These are phyloP conservation scores for Polymixis lichenea DNA, from an alignment of 2,888 invertebrate species.

Conservation along the genomic window DNA sequence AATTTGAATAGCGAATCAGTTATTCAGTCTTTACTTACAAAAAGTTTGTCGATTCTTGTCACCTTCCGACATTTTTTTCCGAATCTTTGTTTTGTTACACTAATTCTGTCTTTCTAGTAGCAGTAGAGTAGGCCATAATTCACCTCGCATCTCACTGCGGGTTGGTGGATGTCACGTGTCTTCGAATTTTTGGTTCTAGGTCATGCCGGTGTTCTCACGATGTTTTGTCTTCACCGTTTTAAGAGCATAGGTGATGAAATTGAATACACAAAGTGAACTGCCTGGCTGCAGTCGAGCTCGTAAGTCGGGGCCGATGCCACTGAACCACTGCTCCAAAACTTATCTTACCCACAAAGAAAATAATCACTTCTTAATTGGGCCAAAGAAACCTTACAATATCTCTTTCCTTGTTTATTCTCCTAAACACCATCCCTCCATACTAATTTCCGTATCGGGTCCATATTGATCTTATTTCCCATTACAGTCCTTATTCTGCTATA, in stretches of 20 bases:
- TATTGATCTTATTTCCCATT: slow-evolving; percentile 72
- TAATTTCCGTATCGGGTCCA: slow-evolving; percentile 78
- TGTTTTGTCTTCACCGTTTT: no score
- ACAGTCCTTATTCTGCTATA: slow-evolving; percentile 70
- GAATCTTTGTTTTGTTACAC: background rate
- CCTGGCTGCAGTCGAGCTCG: no score
- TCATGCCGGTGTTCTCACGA: no score
- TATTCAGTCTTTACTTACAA: background rate
- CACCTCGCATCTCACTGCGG: no score
- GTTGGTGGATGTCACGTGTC: no score
- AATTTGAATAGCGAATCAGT: slow-evolving; percentile 28
- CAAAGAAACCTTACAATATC: slow-evolving; percentile 3
- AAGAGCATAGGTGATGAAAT: no score
- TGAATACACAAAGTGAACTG: no score
- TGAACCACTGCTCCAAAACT: no score
- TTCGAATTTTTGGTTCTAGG: no score
- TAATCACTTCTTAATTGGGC: background rate
- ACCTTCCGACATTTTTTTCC: background rate
- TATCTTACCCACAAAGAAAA: background rate
- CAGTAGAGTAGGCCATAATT: no score
- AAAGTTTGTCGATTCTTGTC: background rate
- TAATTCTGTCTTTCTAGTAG: background rate
- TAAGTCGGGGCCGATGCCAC: no score
- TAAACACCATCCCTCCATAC: slow-evolving; percentile 70
- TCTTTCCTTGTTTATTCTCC: slow-evolving; percentile 32